Evolutionary conservation across 23 tunicate genomes (phyloP), one percentile per base, ranked within the genome.

Genomic region (Halocynthia roretzi): DNA sequence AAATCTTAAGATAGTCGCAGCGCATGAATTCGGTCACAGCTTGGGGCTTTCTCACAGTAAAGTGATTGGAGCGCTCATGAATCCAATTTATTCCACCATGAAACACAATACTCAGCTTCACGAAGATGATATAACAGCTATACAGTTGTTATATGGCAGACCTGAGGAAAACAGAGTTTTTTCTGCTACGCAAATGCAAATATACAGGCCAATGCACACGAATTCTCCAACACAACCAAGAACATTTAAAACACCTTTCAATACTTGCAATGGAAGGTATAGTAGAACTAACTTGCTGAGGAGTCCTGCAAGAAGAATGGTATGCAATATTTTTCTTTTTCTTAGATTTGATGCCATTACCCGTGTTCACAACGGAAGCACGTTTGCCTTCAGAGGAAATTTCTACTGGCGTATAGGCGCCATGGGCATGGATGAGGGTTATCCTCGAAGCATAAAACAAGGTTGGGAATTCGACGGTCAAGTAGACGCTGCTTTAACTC

Each of bases 1-100:
- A 12, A 80, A 85, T 54, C 76, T 85, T 8, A 22, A 67, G 0
- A 75, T 89, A 54, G 96, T 89, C 56, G 85, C 96, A 6, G 96
- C 88, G 14, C 96, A 89, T 62, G 96, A 89, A 73, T 73, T 89
- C 71, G 96, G 96, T 12, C 96, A 89, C 70, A 89, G 96, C 71
- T 69, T 89, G 15, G 96, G 96, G 0, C 85, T 89, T 54, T 86
- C 82, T 67, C 96, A 89, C 61, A 89, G 96, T 40, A 88, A 89
- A 56, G 96, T 80, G 6, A 21, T 79, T 5, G 55, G 53, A 4
- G 88, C 96, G 20, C 54, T 89, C 48, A 89, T 89, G 96, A 88
- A 88, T 14, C 96, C 96, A 5, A 80, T 89, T 76, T 89, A 83
- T 62, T 72, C 80, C 75, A 76, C 90, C 10, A 53, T 63, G 8